These are phyloP conservation scores for Crotophaga sulcirostris DNA, from an alignment of 2,113 vertebrate species.

Conservation along the genomic window DNA sequence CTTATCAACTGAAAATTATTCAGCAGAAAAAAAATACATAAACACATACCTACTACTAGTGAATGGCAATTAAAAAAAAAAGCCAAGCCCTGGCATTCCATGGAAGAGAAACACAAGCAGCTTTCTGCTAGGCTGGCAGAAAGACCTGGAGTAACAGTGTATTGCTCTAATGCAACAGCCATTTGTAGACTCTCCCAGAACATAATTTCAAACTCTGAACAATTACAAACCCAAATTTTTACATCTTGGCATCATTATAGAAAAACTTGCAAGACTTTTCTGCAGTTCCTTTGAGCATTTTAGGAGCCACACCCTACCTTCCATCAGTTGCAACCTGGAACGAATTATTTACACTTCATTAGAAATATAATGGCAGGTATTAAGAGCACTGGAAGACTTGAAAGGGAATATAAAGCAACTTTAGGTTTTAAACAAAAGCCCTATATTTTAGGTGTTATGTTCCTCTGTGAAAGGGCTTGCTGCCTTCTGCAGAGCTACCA, in stretches of 20 bases:
- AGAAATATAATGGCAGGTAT: not conserved
- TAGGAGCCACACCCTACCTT: not conserved
- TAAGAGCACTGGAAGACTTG: not conserved
- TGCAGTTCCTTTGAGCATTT: not conserved
- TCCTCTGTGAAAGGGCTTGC: not conserved
- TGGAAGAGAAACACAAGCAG: not conserved
- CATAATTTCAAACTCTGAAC: rapidly evolving
- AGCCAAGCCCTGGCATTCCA: not conserved
- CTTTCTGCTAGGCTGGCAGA: not conserved
- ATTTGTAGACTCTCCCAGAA: not conserved
- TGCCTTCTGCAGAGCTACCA: not conserved
- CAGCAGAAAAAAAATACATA: not conserved
- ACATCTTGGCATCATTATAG: not conserved
- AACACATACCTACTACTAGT: not conserved
- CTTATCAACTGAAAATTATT: not conserved
- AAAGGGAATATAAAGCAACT: not conserved
- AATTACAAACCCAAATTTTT: not conserved
- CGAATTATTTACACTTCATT: constrained; percentile 9
- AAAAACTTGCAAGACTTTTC: not conserved
- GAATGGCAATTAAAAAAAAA: not conserved
- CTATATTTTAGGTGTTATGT: not conserved
- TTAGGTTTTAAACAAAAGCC: not conserved
- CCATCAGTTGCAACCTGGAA: not conserved
- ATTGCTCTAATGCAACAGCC: not conserved
- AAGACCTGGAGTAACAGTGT: not conserved